These are phyloP conservation scores for Propithecus deckenii DNA, from an alignment of 2,797 vertebrate species.

Conservation along the genomic window DNA sequence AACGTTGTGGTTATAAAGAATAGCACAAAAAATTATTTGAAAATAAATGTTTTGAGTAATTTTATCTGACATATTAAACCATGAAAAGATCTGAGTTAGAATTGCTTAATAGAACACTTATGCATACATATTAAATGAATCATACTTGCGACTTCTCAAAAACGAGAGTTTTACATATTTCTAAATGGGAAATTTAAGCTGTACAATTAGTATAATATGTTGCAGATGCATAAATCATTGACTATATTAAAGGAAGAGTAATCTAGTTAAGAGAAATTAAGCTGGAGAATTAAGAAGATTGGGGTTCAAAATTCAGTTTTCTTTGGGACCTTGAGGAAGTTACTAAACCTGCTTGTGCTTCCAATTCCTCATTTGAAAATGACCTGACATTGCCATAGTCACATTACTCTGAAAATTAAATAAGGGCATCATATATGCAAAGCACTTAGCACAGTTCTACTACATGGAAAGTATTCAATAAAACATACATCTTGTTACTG, in stretches of 20 bases:
- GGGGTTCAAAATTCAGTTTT: neutral
- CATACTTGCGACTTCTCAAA: slow-evolving; percentile 61
- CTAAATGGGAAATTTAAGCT: slow-evolving; percentile 48
- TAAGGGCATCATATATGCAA: neutral
- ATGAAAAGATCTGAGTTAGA: slow-evolving; percentile 56
- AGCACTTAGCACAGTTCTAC: neutral
- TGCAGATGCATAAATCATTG: slow-evolving; percentile 51
- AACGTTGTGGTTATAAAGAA: slow-evolving; percentile 50
- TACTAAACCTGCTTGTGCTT: neutral
- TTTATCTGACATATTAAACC: slow-evolving; percentile 56
- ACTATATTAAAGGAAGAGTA: neutral
- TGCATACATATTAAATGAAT: slow-evolving; percentile 54
- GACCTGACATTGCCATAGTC: neutral
- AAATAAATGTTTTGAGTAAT: slow-evolving; percentile 62
- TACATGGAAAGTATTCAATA: neutral
- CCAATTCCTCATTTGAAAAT: slow-evolving; percentile 34
- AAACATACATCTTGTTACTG: neutral
- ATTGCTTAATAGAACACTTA: slow-evolving; percentile 57
- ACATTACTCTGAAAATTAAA: neutral
- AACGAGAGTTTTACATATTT: slow-evolving; percentile 41
- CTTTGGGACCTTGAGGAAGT: neutral
- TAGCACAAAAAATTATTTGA: slow-evolving; percentile 34
- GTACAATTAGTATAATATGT: neutral
- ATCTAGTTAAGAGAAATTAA: neutral
- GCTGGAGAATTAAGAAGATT: neutral